A percentile compares a stretch with the other conserved stretches of the same genome.
phyloP scores from a whole-genome alignment of 2,113 vertebrate genomes.

The Gadus macrocephalus region DNA sequence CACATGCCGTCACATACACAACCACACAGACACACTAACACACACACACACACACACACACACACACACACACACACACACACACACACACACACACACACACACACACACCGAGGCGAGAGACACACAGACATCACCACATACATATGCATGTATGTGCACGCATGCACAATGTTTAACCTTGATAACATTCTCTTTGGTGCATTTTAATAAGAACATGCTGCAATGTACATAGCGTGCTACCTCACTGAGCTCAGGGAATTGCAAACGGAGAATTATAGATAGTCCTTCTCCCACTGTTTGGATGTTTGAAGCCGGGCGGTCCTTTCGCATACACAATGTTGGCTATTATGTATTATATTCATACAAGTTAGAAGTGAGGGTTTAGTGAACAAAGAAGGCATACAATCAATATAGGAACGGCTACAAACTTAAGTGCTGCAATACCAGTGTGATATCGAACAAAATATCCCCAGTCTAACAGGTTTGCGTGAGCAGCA shows the following conservation, averaged over 20 bases:
- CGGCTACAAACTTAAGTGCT: no score
- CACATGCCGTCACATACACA: background rate
- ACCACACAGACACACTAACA: background rate
- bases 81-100: conserved; percentile 14
- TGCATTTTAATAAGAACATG: background rate
- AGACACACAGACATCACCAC: background rate
- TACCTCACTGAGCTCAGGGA: background rate
- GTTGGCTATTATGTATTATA: no score
- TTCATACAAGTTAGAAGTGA: no score
- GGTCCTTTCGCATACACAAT: no score
- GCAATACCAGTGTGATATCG: no score
- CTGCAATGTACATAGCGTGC: background rate
- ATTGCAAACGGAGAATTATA: background rate
- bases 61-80: conserved; percentile 6
- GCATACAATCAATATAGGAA: no score
- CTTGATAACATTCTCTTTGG: conserved; percentile 9
- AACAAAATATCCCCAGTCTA: no score
- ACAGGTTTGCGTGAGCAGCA: no score
- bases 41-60: conserved; percentile 22
- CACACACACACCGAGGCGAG: conserved; percentile 1
- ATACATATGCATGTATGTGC: conserved; percentile 3
- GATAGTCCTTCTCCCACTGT: background rate
- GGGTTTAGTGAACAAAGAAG: no score
- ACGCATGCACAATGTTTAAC: background rate
- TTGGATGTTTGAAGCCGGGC: no score